A percentile compares a stretch with the other conserved stretches of the same genome.
Evolutionary conservation across 2,113 vertebrate species (phyloP).

Genomic region (Erpornis zantholeuca): DNA sequence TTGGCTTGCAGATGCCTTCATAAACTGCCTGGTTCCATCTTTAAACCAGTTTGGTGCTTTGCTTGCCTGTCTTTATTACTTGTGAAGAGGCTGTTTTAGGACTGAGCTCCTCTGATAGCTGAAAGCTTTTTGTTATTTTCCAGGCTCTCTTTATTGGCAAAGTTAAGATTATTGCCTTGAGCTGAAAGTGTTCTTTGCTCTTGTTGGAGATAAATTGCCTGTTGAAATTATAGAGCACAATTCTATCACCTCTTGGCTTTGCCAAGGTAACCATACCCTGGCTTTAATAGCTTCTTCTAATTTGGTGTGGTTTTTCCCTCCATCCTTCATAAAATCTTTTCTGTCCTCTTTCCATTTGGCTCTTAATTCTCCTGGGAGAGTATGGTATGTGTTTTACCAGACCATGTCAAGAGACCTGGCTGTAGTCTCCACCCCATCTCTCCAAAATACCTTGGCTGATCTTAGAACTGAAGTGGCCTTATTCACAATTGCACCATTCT

Average conservation of each 20-base stretch:
- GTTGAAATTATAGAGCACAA: neutral
- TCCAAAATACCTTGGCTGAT: neutral
- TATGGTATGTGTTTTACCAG: neutral
- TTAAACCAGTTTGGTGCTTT: neutral
- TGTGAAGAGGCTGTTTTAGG: neutral
- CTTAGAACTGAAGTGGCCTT: neutral
- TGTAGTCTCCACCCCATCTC: neutral
- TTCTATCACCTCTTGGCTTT: neutral
- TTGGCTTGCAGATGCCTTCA: neutral
- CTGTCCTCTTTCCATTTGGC: neutral
- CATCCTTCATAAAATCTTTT: neutral
- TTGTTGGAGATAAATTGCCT: neutral
- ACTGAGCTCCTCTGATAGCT: neutral
- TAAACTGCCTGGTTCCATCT: neutral
- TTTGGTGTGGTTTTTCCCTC: neutral
- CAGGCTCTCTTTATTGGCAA: neutral
- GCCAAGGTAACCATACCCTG: neutral
- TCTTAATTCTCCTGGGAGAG: neutral
- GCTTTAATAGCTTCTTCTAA: constrained; percentile 14
- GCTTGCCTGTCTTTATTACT: neutral
- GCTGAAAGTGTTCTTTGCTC: constrained; percentile 13
- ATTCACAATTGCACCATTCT: neutral
- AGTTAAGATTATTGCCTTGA: neutral
- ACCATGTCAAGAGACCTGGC: neutral
- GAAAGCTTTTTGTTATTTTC: constrained; percentile 1